Percentiles rank a stretch among this genome's conserved stretches.
Evolutionary conservation across 2,797 vertebrate genomes (phyloP).

Genomic region (Mallotus villosus): DNA sequence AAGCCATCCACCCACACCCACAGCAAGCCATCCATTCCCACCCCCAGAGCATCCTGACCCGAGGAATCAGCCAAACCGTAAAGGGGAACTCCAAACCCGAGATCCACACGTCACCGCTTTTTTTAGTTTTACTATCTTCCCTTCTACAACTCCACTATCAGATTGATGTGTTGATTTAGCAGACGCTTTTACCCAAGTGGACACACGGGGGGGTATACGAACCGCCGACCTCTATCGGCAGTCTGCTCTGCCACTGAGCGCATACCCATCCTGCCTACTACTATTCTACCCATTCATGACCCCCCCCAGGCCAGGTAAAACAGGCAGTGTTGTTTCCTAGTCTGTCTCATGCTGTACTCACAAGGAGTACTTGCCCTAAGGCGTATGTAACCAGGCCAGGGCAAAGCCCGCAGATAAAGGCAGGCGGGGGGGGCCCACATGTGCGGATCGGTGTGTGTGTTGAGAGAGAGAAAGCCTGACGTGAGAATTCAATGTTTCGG

Average conservation of each 20-base stretch:
- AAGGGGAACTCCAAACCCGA: too few relatives aligned
- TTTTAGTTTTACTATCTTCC: too few relatives aligned
- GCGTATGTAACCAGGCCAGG: slow-evolving; percentile 20
- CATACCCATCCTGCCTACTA: too few relatives aligned
- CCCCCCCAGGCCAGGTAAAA: slow-evolving; percentile 25
- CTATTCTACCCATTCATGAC: neutral
- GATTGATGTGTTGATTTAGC: too few relatives aligned
- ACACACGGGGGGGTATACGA: neutral
- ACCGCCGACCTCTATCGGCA: too few relatives aligned
- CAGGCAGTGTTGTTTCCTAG: slow-evolving; percentile 33
- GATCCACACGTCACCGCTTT: neutral
- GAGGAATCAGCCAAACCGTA: neutral
- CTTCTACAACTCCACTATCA: too few relatives aligned
- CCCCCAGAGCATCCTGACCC: neutral
- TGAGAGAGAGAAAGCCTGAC: slow-evolving; percentile 53
- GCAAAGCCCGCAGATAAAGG: too few relatives aligned
- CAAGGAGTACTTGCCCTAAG: neutral
- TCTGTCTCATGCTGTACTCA: too few relatives aligned
- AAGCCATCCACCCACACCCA: slow-evolving; percentile 14
- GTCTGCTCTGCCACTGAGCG: too few relatives aligned
- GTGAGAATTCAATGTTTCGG: slow-evolving; percentile 42
- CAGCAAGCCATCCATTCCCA: too few relatives aligned
- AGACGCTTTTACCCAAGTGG: neutral
- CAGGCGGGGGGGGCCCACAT: too few relatives aligned
- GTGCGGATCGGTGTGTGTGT: slow-evolving; percentile 27